phyloP scores from a whole-genome alignment of 2,797 vertebrate species.

The Cyprinodon diabolis region DNA sequence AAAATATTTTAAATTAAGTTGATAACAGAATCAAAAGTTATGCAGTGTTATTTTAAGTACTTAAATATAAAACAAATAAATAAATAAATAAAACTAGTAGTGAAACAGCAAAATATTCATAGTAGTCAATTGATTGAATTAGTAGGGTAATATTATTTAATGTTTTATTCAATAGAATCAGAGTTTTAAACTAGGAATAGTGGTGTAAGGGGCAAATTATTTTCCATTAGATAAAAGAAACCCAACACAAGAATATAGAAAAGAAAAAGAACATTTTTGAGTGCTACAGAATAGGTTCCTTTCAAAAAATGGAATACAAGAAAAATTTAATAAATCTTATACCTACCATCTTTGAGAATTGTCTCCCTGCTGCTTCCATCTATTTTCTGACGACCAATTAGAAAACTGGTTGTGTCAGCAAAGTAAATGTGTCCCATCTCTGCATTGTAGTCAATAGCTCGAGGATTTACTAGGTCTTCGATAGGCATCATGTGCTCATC shows the following conservation, averaged over 20 bases:
- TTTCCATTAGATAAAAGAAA: background rate
- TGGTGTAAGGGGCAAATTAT: background rate
- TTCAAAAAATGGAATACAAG: background rate
- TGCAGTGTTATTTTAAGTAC: too few relatives aligned
- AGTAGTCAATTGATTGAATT: too few relatives aligned
- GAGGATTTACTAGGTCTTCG: conserved; percentile 95
- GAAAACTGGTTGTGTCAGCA: conserved; percentile 97
- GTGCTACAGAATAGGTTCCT: background rate
- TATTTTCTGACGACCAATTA: conserved; percentile 95
- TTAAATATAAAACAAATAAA: background rate
- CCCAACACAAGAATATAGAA: background rate
- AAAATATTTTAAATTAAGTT: too few relatives aligned
- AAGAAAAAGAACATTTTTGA: background rate
- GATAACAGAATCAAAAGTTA: too few relatives aligned
- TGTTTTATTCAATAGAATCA: background rate
- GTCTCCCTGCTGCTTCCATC: conserved; percentile 93
- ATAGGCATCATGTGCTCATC: conserved; percentile 96
- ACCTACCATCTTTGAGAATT: conserved; percentile 94
- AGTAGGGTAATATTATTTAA: background rate
- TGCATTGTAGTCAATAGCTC: conserved; percentile 95
- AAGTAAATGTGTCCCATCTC: conserved; percentile 95
- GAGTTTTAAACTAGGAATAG: background rate
- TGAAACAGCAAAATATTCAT: background rate
- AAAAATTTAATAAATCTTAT: background rate
- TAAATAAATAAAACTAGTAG: background rate